These are phyloP conservation scores for Diachrysia chrysitis DNA, from an alignment of 2,888 invertebrate genomes.

Conservation along the genomic window DNA sequence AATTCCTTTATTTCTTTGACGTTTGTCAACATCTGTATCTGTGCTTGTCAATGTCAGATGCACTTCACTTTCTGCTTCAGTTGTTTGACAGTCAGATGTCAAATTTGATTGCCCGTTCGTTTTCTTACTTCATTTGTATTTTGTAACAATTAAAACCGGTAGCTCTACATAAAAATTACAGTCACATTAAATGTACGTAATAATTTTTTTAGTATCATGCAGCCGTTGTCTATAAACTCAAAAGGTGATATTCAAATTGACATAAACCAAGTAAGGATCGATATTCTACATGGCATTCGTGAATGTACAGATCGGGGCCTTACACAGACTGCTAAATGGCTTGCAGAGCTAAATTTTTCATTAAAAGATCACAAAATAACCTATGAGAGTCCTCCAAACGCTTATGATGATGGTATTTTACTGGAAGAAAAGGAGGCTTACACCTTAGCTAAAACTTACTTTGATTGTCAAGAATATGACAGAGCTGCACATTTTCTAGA, in stretches of 20 bases:
- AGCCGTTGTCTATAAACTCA: slow-evolving; percentile 73
- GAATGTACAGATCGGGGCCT: slow-evolving; percentile 95
- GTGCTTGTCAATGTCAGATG: slow-evolving; percentile 11
- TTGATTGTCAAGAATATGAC: slow-evolving; percentile 97
- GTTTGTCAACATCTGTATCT: not conserved
- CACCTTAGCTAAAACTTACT: slow-evolving; percentile 95
- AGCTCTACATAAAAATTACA: slow-evolving; percentile 13
- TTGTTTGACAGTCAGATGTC: slow-evolving; percentile 11
- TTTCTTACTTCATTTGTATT: slow-evolving; percentile 1
- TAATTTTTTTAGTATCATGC: slow-evolving; percentile 62
- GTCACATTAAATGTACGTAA: slow-evolving; percentile 9
- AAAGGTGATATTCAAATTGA: slow-evolving; percentile 83
- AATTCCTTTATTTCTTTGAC: not conserved
- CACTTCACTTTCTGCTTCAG: no score
- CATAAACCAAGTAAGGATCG: slow-evolving; percentile 81
- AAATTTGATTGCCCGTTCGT: slow-evolving; percentile 16
- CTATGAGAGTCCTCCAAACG: slow-evolving; percentile 83
- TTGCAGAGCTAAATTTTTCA: slow-evolving; percentile 95
- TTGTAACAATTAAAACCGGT: no score
- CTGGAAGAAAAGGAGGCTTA: slow-evolving; percentile 92
- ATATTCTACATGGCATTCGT: slow-evolving; percentile 80
- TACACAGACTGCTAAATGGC: slow-evolving; percentile 95
- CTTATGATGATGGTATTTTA: slow-evolving; percentile 81
- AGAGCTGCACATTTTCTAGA: slow-evolving; percentile 94
- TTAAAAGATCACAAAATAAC: slow-evolving; percentile 91